These are phyloP conservation scores for Trachelus tabidus DNA, from an alignment of 2,888 invertebrate species.

Conservation along the genomic window DNA sequence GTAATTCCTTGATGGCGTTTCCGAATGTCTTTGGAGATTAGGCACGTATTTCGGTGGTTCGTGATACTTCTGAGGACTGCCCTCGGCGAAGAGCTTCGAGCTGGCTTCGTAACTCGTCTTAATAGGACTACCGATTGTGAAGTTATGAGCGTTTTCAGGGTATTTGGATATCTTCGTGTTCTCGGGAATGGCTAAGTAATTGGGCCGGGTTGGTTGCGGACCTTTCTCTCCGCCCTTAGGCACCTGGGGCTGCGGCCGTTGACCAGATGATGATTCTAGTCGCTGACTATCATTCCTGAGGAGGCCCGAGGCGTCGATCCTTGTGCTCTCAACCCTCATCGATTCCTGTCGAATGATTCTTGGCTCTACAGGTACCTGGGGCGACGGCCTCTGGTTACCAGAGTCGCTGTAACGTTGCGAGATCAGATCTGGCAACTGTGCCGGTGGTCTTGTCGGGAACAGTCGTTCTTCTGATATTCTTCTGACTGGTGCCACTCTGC, in stretches of 20 bases:
- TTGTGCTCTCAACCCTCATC: constrained; percentile 49
- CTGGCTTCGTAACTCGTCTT: constrained; percentile 54
- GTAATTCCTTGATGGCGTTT: constrained; percentile 36
- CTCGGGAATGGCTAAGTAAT: constrained; percentile 40
- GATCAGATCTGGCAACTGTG: constrained; percentile 54
- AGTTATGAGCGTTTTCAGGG: constrained; percentile 26
- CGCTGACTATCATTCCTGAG: constrained; percentile 45
- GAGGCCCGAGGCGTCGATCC: constrained; percentile 41
- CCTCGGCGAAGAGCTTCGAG: constrained; percentile 47
- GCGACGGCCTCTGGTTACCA: constrained; percentile 57
- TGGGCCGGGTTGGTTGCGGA: constrained; percentile 35
- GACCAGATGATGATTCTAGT: constrained; percentile 48
- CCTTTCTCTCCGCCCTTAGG: constrained; percentile 23
- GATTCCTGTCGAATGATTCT: constrained; percentile 59
- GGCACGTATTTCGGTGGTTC: constrained; percentile 55
- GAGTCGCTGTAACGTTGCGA: constrained; percentile 56
- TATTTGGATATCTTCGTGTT: constrained; percentile 35
- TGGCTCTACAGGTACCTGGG: constrained; percentile 58
- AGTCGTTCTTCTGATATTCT: constrained; percentile 49
- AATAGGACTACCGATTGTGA: constrained; percentile 46
- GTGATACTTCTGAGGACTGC: constrained; percentile 54
- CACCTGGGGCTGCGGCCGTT: constrained; percentile 58
- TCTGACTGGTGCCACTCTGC: constrained; percentile 60
- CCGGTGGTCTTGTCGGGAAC: constrained; percentile 44
- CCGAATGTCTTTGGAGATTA: constrained; percentile 40